phyloP scores from a whole-genome alignment of 2,113 vertebrate species.

The Saiga tatarica region DNA sequence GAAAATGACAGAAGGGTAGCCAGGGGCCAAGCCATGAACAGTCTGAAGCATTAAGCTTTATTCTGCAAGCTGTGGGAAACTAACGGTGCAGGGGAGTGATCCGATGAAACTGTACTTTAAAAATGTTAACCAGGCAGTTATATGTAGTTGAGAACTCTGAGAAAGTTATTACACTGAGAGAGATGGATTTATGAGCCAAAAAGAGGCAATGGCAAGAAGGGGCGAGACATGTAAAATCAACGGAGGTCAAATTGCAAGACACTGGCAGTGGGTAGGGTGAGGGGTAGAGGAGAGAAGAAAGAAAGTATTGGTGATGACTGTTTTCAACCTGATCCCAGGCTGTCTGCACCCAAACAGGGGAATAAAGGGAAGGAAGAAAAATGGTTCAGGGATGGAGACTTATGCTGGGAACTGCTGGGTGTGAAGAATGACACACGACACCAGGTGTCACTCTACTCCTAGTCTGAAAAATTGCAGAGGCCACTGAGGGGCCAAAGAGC shows the following conservation, averaged over 20 bases:
- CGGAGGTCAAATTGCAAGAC: not conserved
- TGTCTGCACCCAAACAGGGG: not conserved
- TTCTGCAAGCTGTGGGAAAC: not conserved
- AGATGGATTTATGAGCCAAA: not conserved
- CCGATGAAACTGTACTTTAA: not conserved
- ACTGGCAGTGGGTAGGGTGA: not conserved
- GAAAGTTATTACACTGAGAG: not conserved
- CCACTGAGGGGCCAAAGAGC: not conserved
- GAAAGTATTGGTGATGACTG: not conserved
- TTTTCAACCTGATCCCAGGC: not conserved
- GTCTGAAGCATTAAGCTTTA: not conserved
- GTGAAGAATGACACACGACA: not conserved
- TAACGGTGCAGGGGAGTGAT: not conserved
- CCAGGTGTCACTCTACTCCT: constrained; percentile 59
- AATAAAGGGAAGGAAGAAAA: not conserved
- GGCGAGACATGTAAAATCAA: not conserved
- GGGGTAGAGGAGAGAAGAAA: not conserved
- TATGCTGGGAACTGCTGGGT: not conserved
- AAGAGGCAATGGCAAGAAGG: not conserved
- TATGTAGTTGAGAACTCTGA: not conserved
- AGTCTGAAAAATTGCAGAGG: not conserved
- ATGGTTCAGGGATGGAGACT: not conserved
- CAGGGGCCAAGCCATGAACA: not conserved
- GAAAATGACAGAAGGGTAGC: not conserved
- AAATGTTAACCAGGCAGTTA: not conserved